These are phyloP conservation scores for Archips xylosteana DNA, from an alignment of 2,888 invertebrate genomes.

Conservation along the genomic window DNA sequence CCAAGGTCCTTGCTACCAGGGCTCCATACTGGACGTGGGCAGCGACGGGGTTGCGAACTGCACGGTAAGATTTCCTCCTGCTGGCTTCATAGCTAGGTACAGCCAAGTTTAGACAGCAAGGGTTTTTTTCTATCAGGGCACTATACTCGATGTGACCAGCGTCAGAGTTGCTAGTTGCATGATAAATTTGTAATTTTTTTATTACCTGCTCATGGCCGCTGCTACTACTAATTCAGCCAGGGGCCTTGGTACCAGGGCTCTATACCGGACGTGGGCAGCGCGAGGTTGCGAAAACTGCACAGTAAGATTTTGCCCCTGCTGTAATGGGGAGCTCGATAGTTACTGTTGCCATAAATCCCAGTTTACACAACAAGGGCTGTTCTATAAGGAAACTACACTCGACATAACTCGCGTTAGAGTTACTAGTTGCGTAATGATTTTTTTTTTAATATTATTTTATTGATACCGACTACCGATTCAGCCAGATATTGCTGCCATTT, in stretches of 20 bases:
- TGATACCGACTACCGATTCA: no score
- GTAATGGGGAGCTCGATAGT: no score
- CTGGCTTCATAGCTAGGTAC: no score
- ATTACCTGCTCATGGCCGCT: conserved; percentile 78
- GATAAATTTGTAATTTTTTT: conserved; percentile 60
- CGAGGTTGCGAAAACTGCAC: conserved; percentile 88
- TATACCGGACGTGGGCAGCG: conserved; percentile 85
- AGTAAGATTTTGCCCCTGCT: conserved; percentile 57
- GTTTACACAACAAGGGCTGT: no score
- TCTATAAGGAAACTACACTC: no score
- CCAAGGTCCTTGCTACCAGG: conserved; percentile 91
- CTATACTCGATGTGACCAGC: conserved; percentile 86
- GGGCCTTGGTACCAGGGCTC: conserved; percentile 92
- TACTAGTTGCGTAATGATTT: no score
- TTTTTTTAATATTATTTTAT: no score
- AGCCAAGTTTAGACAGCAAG: conserved; percentile 69
- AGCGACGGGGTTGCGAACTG: conserved; percentile 88
- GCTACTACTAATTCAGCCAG: conserved; percentile 89
- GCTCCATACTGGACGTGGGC: conserved; percentile 87
- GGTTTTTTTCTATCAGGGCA: conserved; percentile 92
- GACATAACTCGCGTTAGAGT: no score
- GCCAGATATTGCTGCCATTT: no score
- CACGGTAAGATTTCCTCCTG: conserved; percentile 70
- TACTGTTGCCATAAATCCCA: no score
- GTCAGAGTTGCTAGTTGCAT: conserved; percentile 89